Evolutionary conservation across 1,140 invertebrate species (phyloP).

Genomic region (Papilio aristodemus): DNA sequence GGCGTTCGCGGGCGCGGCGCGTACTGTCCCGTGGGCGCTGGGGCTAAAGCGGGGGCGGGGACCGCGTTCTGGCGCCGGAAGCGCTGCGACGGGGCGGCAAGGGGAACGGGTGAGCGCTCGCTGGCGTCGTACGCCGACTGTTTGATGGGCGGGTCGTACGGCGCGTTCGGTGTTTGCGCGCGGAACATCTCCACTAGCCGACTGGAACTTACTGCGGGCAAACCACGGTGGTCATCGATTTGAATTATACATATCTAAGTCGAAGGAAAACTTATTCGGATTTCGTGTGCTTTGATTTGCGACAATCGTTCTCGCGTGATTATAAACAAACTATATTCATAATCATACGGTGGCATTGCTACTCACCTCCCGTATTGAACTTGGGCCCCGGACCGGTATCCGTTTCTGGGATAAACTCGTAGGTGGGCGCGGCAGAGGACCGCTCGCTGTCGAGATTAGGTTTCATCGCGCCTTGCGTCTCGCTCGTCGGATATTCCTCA

Average conservation of each 20-base stretch:
- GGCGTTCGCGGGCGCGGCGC: background rate
- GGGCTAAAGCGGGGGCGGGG: background rate
- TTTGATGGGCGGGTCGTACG: slow-evolving; percentile 49
- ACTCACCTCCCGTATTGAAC: slow-evolving; percentile 21
- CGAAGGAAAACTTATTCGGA: too few species aligned
- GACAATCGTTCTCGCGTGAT: too few species aligned
- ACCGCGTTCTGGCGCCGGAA: slow-evolving; percentile 5
- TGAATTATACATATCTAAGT: too few species aligned
- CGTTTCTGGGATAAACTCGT: slow-evolving; percentile 10
- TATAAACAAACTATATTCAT: background rate
- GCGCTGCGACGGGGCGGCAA: background rate
- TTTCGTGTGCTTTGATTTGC: too few species aligned
- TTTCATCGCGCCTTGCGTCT: background rate
- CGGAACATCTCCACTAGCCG: slow-evolving; percentile 55
- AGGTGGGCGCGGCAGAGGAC: background rate
- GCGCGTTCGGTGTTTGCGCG: slow-evolving; percentile 44
- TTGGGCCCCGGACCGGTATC: background rate
- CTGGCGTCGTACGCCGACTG: slow-evolving; percentile 43
- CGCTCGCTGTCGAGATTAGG: background rate
- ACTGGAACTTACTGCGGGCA: slow-evolving; percentile 46
- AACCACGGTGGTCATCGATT: background rate
- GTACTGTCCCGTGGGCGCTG: background rate
- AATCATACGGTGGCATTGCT: too few species aligned
- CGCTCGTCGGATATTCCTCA: background rate
- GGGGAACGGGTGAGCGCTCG: slow-evolving; percentile 34